phyloP scores from a whole-genome alignment of 1,140 invertebrate species.

The Odontomachus brunneus region DNA sequence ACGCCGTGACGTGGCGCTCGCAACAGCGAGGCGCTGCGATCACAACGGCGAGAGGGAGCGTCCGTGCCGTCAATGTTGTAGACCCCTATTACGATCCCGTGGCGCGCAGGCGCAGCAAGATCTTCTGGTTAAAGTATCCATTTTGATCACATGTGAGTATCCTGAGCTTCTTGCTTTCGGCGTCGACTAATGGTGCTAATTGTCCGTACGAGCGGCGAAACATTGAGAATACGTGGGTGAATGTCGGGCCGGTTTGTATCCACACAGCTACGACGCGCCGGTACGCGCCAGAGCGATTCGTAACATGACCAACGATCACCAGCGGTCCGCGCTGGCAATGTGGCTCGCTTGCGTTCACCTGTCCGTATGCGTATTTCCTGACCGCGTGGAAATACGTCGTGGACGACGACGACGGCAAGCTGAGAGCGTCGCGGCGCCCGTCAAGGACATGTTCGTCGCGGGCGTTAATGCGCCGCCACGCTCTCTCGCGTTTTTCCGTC shows the following conservation, averaged over 20 bases:
- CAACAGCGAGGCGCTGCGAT: neutral
- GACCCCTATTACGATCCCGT: constrained; percentile 73
- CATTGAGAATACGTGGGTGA: constrained; percentile 71
- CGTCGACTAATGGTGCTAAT: constrained; percentile 80
- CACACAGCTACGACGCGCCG: constrained; percentile 8
- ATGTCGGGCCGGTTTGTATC: constrained; percentile 70
- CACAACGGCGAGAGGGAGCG: constrained; percentile 4
- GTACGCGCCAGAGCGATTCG: constrained; percentile 4
- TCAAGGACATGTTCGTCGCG: neutral
- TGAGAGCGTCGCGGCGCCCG: neutral
- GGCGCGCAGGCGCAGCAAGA: constrained; percentile 83
- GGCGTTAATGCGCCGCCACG: too few relatives aligned
- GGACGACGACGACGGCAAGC: neutral
- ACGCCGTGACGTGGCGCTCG: neutral
- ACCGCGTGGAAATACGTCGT: constrained; percentile 45
- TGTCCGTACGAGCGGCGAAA: constrained; percentile 68
- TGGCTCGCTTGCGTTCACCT: constrained; percentile 78
- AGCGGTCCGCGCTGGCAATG: constrained; percentile 77
- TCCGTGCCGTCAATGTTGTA: constrained; percentile 73
- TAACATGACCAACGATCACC: constrained; percentile 70
- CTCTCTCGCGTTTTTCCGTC: neutral
- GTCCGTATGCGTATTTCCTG: constrained; percentile 68
- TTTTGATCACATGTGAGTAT: constrained; percentile 89
- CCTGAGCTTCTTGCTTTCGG: constrained; percentile 81
- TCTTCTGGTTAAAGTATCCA: constrained; percentile 88